A percentile compares a stretch with the other conserved stretches of the same genome.
phyloP scores from a whole-genome alignment of 2,888 invertebrate species.

The Cerastis leucographa region DNA sequence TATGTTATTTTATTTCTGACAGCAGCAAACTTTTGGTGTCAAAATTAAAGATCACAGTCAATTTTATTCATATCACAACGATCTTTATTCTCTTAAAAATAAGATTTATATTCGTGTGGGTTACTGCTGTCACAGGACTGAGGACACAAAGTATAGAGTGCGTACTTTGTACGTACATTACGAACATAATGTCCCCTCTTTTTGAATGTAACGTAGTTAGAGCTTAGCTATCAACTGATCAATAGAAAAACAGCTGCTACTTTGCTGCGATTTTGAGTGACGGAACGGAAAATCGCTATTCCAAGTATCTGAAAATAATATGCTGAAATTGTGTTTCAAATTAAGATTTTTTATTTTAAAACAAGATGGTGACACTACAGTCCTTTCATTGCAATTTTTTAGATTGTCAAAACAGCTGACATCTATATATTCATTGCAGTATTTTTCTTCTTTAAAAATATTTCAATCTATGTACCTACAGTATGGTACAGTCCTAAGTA shows the following conservation, averaged over 20 bases:
- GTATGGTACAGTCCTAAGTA: too few species aligned
- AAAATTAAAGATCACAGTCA: not conserved
- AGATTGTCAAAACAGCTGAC: not conserved
- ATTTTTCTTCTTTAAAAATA: too few species aligned
- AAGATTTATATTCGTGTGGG: not conserved
- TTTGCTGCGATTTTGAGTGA: not conserved
- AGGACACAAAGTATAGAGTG: not conserved
- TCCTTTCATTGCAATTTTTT: not conserved
- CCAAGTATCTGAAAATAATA: not conserved
- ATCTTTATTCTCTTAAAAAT: not conserved
- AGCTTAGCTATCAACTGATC: conserved; percentile 32
- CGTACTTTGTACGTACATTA: not conserved
- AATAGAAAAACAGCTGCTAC: not conserved
- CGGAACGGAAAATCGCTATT: not conserved
- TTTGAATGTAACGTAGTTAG: not conserved
- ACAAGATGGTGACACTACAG: not conserved
- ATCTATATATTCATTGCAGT: too few species aligned
- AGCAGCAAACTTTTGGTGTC: not conserved
- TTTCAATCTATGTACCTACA: too few species aligned
- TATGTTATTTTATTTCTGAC: not conserved
- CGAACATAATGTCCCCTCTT: not conserved
- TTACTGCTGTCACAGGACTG: not conserved
- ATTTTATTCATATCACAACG: not conserved
- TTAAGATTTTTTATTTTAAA: not conserved
- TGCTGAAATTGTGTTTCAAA: not conserved